Evolutionary conservation across 2,113 vertebrate genomes (phyloP), one percentile per base, ranked within the genome.

Genomic region (Chaenogobius annularis): DNA sequence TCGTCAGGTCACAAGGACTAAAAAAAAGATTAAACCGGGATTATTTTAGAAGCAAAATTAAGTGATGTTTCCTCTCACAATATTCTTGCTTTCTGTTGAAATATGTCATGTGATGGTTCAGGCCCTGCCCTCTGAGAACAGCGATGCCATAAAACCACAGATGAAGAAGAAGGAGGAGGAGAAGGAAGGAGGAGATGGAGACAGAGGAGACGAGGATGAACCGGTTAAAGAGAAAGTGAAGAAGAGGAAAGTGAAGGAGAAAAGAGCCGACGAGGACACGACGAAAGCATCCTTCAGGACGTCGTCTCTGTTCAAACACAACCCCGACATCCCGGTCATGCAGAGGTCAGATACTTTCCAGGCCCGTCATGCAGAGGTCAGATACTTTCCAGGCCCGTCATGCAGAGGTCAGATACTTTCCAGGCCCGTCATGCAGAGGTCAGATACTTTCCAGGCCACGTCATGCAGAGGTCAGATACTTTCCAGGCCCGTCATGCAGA

Each of bases 251-350:
- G 6, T 10, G 72, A 85, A 86, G 80, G 78, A 70, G 61, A 55
- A 55, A 37, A 26, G 19, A 54, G 47, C 15, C 5, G 50, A 54
- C 7, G 50, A 20, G 10, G 23, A 58, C 15, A 17, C 63, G 12
- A 26, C 0, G 23, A 40, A 44, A 12, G 47, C 68, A 44, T 19
- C 15, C 76, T 72, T 89, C 54, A 88, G 86, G 72, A 91, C 90
- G 0, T 91, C 90, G 1, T 91, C 90, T n/a, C 80, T 91, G 56
- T 91, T 91, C 74, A 90, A 79, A 67, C 80, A 90, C 78, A 91
- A 91, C 66, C 90, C 90, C 0, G 84, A 90, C 11, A 89, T 91
- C 72, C 90, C 87, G 0, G 44, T 81, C 1, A 14, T 91, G 7
- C 65, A 71, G 59, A 88, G 88, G 90, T 91, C 48, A 37, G 20